Evolutionary conservation across 1,140 invertebrate genomes (phyloP).

Genomic region (Ericerus pela): DNA sequence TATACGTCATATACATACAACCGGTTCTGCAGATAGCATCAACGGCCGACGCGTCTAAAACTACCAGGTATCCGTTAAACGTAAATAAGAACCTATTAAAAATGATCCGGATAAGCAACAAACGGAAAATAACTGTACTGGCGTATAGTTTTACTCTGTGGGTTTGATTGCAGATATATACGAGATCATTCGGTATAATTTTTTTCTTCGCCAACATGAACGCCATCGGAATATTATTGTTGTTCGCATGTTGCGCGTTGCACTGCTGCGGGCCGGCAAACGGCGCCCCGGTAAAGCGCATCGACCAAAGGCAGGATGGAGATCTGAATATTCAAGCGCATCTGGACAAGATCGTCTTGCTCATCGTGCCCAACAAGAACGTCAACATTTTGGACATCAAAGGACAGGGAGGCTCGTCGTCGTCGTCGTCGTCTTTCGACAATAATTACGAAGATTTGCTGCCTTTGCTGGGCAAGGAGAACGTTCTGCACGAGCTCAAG

Average conservation of each 20-base stretch:
- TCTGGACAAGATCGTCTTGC: constrained; percentile 1
- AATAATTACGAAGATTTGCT: constrained; percentile 1
- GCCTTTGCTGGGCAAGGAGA: neutral
- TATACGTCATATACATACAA: no score
- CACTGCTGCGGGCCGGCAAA: neutral
- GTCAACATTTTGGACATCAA: constrained; percentile 6
- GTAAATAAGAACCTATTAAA: constrained; percentile 11
- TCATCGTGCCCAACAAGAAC: neutral
- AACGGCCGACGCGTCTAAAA: no score
- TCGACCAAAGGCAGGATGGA: constrained; percentile 2
- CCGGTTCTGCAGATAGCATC: constrained; percentile 5
- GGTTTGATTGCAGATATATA: neutral
- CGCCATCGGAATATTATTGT: neutral
- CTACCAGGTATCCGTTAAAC: constrained; percentile 8
- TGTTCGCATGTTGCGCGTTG: neutral
- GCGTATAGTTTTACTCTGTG: constrained; percentile 3
- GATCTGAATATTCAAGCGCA: constrained; percentile 8
- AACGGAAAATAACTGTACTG: constrained; percentile 2
- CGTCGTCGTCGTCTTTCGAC: no score
- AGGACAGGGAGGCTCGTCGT: constrained; percentile 2
- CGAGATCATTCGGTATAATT: constrained; percentile 6
- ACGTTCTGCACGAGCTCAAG: neutral
- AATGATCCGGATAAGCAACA: constrained; percentile 8
- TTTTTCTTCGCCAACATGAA: neutral
- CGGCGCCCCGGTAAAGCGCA: neutral